Conservation (phyloP, 2,113 vertebrate species). For the Ahaetulla prasina region DNA sequence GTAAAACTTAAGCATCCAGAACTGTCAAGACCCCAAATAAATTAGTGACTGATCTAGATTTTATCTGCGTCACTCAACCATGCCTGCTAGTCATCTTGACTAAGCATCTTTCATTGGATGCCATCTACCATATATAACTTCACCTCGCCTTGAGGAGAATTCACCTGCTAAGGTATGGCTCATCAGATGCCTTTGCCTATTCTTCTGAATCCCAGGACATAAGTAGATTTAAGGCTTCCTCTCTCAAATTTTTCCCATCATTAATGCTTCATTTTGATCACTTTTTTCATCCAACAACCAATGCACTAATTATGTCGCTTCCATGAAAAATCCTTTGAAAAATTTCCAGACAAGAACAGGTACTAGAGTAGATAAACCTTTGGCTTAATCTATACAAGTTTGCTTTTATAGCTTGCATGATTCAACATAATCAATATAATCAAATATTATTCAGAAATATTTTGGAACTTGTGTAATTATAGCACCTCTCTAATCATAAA, state of each 20-base stretch:
- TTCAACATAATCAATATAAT: background rate
- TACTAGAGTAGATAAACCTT: background rate
- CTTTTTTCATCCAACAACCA: background rate
- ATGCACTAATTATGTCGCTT: background rate
- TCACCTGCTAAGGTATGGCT: background rate
- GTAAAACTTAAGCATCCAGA: background rate
- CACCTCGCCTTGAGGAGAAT: background rate
- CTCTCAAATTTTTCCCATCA: background rate
- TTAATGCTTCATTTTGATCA: background rate
- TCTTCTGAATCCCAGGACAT: background rate
- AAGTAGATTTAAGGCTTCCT: background rate
- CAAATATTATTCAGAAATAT: background rate
- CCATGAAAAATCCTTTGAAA: background rate
- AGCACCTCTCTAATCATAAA: background rate
- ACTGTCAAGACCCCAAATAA: background rate
- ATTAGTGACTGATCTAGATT: background rate
- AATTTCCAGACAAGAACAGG: background rate
- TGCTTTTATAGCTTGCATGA: background rate
- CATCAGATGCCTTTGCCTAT: background rate
- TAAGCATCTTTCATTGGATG: background rate
- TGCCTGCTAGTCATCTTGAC: background rate
- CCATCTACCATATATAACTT: background rate
- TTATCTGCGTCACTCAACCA: background rate
- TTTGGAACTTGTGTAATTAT: background rate
- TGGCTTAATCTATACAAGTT: background rate